A percentile compares a stretch with the other conserved stretches of the same genome.
phyloP scores from a whole-genome alignment of 2,113 vertebrate species.

The Odontophorus gujanensis region DNA sequence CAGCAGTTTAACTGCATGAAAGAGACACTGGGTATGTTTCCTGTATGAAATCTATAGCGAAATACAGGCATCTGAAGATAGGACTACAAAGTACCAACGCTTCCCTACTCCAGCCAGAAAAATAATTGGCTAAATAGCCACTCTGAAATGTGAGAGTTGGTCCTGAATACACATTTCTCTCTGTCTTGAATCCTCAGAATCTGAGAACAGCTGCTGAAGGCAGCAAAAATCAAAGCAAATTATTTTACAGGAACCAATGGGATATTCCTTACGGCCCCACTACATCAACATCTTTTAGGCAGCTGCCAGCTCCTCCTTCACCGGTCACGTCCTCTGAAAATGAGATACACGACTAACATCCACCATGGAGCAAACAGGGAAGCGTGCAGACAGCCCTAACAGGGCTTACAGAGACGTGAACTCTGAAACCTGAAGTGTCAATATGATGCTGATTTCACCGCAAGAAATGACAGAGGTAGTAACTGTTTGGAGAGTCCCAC shows the following conservation, averaged over 20 bases:
- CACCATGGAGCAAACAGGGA: background rate
- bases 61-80: background rate
- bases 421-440: background rate
- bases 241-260: background rate
- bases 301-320: background rate
- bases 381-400: background rate
- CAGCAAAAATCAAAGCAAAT: conserved; percentile 5
- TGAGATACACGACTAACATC: background rate
- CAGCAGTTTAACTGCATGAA: background rate
- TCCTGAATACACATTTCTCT: background rate
- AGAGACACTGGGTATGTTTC: background rate
- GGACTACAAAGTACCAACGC: background rate
- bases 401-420: background rate
- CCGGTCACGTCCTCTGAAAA: background rate
- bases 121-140: background rate
- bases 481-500: background rate
- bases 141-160: background rate
- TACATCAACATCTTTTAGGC: background rate
- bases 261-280: background rate
- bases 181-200: background rate
- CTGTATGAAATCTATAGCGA: accelerated
- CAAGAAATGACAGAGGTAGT: background rate
- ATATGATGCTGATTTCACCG: background rate
- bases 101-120: background rate
- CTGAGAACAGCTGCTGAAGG: background rate